These are phyloP conservation scores for Cyanocitta stelleri DNA, from an alignment of 2,113 vertebrate species.

Conservation along the genomic window DNA sequence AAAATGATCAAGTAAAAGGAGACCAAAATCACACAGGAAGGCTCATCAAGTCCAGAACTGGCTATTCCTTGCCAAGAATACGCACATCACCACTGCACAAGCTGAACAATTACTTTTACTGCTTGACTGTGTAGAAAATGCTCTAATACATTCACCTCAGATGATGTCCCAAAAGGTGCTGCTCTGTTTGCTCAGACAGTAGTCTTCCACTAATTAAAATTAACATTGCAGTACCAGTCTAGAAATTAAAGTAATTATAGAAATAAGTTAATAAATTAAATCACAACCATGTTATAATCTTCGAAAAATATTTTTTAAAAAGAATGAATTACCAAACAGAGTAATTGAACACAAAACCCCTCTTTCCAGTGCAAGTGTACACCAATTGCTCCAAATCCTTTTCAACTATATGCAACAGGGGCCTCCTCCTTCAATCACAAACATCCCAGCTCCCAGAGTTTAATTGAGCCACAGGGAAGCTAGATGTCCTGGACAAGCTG, in stretches of 20 bases:
- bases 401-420: neutral
- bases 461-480: neutral
- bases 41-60: neutral
- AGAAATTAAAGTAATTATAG: neutral
- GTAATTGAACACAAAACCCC: neutral
- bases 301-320: neutral
- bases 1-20: neutral
- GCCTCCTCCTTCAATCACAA: neutral
- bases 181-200: neutral
- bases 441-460: neutral
- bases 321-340: neutral
- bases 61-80: neutral
- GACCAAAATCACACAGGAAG: neutral
- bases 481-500: neutral
- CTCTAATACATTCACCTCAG: neutral
- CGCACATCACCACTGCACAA: neutral
- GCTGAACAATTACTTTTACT: neutral
- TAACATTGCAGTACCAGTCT: neutral
- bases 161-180: neutral
- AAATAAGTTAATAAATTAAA: neutral
- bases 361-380: neutral
- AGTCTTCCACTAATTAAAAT: neutral
- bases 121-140: neutral
- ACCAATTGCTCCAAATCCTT: neutral
- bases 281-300: neutral